Conservation (phyloP, 2,797 vertebrate species). For the Chelon auratus region DNA sequence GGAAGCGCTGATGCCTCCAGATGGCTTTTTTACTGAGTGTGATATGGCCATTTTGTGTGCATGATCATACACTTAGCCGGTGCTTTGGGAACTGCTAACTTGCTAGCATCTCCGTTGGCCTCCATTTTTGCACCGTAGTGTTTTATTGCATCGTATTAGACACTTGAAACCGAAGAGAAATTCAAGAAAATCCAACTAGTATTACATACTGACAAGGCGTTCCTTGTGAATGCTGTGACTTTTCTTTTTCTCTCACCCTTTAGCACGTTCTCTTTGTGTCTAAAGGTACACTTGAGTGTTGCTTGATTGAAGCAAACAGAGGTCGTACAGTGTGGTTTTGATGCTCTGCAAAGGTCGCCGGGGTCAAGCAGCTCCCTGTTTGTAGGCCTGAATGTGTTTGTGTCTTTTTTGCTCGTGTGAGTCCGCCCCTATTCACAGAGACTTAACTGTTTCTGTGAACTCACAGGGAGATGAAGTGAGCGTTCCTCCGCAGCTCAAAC, state of each 20-base stretch:
- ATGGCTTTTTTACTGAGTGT: conserved; percentile 78
- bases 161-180: conserved; percentile 13
- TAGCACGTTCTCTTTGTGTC: conserved; percentile 1
- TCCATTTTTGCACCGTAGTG: conserved; percentile 32
- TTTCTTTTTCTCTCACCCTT: background rate
- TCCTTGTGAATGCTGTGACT: conserved; percentile 13
- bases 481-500: conserved; percentile 70
- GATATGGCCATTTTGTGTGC: conserved; percentile 75
- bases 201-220: conserved; percentile 5
- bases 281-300: conserved; percentile 21
- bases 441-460: conserved; percentile 76
- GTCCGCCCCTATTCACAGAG: conserved; percentile 69
- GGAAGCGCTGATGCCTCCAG: conserved; percentile 81
- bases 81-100: conserved; percentile 58
- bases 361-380: conserved; percentile 62
- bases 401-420: conserved; percentile 73
- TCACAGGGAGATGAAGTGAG: conserved; percentile 77
- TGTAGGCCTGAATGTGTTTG: conserved; percentile 63
- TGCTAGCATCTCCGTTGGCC: conserved; percentile 43
- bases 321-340: conserved; percentile 46
- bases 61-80: conserved; percentile 65
- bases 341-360: conserved; percentile 43
- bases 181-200: conserved; percentile 29
- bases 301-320: conserved; percentile 17
- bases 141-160: conserved; percentile 42